These are phyloP conservation scores for Embiotoca jacksoni DNA, from an alignment of 2,113 vertebrate genomes.

Conservation along the genomic window DNA sequence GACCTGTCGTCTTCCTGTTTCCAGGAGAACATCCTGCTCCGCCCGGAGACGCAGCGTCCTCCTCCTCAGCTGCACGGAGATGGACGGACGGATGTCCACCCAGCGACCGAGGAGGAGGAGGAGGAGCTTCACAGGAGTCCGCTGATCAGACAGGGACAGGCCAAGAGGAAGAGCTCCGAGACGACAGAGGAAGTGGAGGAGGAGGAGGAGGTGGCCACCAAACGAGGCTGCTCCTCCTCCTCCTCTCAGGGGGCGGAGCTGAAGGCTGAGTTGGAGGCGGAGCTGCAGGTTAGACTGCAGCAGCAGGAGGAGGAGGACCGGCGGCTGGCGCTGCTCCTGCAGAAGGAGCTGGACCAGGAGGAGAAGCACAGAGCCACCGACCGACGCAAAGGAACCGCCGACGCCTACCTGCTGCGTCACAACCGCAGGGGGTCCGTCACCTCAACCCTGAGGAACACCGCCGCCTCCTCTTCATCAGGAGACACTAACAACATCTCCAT, in stretches of 20 bases:
- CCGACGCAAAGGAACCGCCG: constrained; percentile 88
- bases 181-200: not conserved
- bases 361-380: constrained; percentile 68
- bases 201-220: constrained; percentile 18
- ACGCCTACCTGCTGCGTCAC: constrained; percentile 84
- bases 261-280: constrained; percentile 79
- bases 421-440: too few relatives aligned
- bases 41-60: constrained; percentile 9
- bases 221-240: constrained; percentile 25
- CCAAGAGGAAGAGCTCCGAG: constrained; percentile 61
- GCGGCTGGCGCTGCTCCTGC: constrained; percentile 88
- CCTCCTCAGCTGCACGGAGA: not conserved
- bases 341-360: constrained; percentile 87
- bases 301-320: constrained; percentile 92
- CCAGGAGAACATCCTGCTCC: constrained; percentile 77
- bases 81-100: too few relatives aligned
- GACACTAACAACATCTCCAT: too few relatives aligned
- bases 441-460: too few relatives aligned
- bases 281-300: constrained; percentile 63
- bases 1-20: constrained; percentile 2
- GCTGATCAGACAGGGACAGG: too few relatives aligned
- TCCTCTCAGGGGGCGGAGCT: not conserved
- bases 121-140: too few relatives aligned
- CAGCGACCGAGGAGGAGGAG: too few relatives aligned
- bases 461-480: too few relatives aligned